These are phyloP conservation scores for Spinus olivaceus DNA, from an alignment of 2,797 vertebrate species.

Conservation along the genomic window DNA sequence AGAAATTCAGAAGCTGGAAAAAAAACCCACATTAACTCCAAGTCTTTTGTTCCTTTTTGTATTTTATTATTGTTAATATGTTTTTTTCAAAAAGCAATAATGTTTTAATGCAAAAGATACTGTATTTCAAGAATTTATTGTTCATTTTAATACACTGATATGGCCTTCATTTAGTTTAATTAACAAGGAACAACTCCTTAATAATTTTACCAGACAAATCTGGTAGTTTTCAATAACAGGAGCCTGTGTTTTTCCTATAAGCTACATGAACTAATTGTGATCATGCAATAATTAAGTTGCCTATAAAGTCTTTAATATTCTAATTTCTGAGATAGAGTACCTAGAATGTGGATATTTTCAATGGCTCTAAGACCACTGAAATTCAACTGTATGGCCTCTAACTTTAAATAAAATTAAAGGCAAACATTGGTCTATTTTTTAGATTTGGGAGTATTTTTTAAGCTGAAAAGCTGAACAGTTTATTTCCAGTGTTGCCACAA, in stretches of 20 bases:
- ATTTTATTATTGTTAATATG: background rate
- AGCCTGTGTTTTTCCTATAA: background rate
- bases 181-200: background rate
- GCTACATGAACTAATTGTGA: background rate
- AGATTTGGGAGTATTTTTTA: rapidly evolving
- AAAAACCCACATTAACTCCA: background rate
- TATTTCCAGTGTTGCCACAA: background rate
- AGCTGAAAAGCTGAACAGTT: background rate
- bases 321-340: background rate
- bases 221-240: background rate
- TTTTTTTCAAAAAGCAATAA: background rate
- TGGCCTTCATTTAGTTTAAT: background rate
- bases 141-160: background rate
- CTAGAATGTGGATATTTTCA: background rate
- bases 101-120: background rate
- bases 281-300: background rate
- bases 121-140: background rate
- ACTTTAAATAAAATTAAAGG: background rate
- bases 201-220: background rate
- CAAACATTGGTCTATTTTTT: background rate
- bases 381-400: background rate
- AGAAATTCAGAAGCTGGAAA: background rate
- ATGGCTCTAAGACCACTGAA: background rate
- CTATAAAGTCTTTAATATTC: background rate
- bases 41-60: background rate